Percentiles rank a stretch among this genome's conserved stretches.
Evolutionary conservation across 2,888 invertebrate species (phyloP).

Genomic region (Capitulum mitella): DNA sequence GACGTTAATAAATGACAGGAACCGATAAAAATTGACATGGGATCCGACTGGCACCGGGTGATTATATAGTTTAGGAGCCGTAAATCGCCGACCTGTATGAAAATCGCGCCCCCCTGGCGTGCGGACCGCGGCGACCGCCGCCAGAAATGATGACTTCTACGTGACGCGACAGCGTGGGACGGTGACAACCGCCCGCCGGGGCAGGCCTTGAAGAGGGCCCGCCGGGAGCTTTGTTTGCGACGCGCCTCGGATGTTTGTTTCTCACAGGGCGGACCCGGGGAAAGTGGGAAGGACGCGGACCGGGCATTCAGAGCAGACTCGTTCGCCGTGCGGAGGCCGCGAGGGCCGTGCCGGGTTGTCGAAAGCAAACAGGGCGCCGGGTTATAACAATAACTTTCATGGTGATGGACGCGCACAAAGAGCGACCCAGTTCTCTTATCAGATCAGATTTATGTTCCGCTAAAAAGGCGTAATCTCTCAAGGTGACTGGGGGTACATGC

Average conservation of each 20-base stretch:
- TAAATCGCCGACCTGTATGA: slow-evolving; percentile 1
- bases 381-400: slow-evolving; percentile 9
- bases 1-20: slow-evolving; percentile 16
- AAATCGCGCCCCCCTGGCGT: background rate
- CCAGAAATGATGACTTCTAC: slow-evolving; percentile 20
- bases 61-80: slow-evolving; percentile 19
- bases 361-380: background rate
- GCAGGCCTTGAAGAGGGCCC: background rate
- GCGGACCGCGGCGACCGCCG: background rate
- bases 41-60: background rate
- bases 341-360: no score
- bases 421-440: slow-evolving; percentile 8
- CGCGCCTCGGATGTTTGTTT: background rate
- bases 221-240: background rate
- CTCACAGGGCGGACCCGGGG: background rate
- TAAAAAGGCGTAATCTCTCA: slow-evolving; percentile 12
- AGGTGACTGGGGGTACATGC: background rate
- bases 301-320: background rate
- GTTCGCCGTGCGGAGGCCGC: background rate
- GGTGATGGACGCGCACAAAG: slow-evolving; percentile 3
- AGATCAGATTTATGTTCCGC: slow-evolving; percentile 18
- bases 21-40: slow-evolving; percentile 21
- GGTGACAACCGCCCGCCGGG: background rate
- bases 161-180: slow-evolving; percentile 17
- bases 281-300: background rate